Percentiles rank a stretch among this genome's conserved stretches.
phyloP scores from a whole-genome alignment of 2,797 vertebrate species.

The Hoplostethus atlanticus region DNA sequence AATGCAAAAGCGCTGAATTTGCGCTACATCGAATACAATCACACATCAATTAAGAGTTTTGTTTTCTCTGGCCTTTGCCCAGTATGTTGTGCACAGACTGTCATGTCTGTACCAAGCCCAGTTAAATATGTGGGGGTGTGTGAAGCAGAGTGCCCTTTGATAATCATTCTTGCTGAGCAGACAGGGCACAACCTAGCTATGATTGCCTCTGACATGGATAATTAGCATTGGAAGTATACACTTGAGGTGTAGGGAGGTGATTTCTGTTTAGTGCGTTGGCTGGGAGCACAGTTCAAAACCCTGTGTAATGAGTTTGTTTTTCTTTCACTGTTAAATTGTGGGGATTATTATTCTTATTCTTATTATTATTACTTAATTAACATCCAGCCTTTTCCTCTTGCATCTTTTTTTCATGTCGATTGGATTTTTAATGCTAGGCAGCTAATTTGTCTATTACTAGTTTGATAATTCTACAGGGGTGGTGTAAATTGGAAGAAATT shows the following conservation, averaged over 20 bases:
- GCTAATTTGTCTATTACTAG: too few relatives aligned
- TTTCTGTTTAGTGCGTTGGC: constrained; percentile 31
- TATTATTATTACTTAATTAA: constrained; percentile 4
- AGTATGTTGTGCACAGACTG: background rate
- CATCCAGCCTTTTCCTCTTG: background rate
- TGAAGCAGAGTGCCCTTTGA: constrained; percentile 4
- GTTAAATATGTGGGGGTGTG: constrained; percentile 5
- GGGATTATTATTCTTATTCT: background rate
- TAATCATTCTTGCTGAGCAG: constrained; percentile 21
- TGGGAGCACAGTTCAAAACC: constrained; percentile 23
- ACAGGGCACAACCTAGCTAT: constrained; percentile 3
- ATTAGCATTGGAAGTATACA: constrained; percentile 33
- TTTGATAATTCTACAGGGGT: too few relatives aligned
- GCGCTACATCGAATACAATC: background rate
- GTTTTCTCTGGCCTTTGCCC: background rate
- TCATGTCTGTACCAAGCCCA: constrained; percentile 14
- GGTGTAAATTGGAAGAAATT: too few relatives aligned
- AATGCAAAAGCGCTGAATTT: background rate
- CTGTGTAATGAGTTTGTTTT: constrained; percentile 29
- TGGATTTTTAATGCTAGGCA: too few relatives aligned
- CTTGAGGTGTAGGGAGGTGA: constrained; percentile 24
- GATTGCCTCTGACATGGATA: constrained; percentile 51
- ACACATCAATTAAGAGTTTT: background rate
- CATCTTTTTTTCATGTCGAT: background rate
- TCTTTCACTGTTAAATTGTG: constrained; percentile 11